These are phyloP conservation scores for Andrena cerasifolii DNA, from an alignment of 1,140 invertebrate genomes.

Conservation along the genomic window DNA sequence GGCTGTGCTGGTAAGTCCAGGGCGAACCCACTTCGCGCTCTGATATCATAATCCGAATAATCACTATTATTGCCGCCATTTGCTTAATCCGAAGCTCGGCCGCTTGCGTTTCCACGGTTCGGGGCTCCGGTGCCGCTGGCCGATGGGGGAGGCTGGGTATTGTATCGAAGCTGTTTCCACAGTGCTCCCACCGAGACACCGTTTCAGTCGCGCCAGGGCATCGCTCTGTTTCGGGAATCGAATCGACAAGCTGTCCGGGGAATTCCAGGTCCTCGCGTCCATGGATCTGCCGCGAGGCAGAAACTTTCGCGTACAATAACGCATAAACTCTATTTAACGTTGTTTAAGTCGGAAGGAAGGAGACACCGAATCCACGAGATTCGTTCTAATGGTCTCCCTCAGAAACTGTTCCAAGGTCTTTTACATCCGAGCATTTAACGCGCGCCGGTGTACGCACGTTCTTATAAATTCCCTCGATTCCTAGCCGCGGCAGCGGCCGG, in stretches of 20 bases:
- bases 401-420: conserved; percentile 77
- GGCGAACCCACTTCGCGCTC: conserved; percentile 80
- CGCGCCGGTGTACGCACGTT: conserved; percentile 64
- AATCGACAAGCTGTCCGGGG: not conserved
- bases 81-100: conserved; percentile 78
- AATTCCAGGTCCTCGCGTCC: conserved; percentile 4
- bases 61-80: conserved; percentile 83
- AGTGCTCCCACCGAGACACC: too few species aligned
- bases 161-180: conserved; percentile 20
- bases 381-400: conserved; percentile 82
- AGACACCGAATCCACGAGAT: conserved; percentile 81
- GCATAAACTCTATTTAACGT: conserved; percentile 66
- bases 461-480: conserved; percentile 75
- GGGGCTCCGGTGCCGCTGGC: conserved; percentile 42
- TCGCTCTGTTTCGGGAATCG: not conserved
- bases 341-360: conserved; percentile 65
- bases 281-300: conserved; percentile 33
- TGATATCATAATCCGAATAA: conserved; percentile 84
- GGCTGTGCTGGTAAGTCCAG: conserved; percentile 73
- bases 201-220: not conserved
- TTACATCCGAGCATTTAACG: conserved; percentile 57
- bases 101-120: conserved; percentile 22
- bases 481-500: not conserved
- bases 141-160: conserved; percentile 12
- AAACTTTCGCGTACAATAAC: conserved; percentile 60